Evolutionary conservation across 2,888 invertebrate species (phyloP).

Genomic region (Lasioglossum pauxillum): DNA sequence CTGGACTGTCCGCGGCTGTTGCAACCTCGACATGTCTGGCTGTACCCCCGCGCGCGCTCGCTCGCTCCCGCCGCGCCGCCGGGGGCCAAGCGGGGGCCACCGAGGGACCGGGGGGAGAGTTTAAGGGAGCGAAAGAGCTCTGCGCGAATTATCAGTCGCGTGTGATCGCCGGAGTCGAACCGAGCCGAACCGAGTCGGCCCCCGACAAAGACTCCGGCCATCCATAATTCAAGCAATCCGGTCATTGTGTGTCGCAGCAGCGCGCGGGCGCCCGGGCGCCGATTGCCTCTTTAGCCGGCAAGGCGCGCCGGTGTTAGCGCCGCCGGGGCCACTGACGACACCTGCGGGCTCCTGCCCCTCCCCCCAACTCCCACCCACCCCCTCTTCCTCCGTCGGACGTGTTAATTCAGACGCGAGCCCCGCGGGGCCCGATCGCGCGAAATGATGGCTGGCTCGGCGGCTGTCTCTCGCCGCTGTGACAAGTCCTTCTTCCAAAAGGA

Average conservation of each 20-base stretch:
- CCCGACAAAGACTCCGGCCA: conserved; percentile 79
- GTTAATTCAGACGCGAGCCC: conserved; percentile 62
- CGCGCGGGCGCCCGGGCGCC: conserved; percentile 73
- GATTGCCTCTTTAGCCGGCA: conserved; percentile 75
- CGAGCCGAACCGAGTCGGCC: conserved; percentile 68
- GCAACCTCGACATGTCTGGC: background rate
- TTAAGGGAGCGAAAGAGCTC: conserved; percentile 23
- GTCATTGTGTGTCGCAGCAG: conserved; percentile 73
- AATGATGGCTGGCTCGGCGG: background rate
- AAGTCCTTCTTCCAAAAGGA: background rate
- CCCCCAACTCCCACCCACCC: background rate
- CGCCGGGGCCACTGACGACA: conserved; percentile 51
- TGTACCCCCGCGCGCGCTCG: conserved; percentile 15
- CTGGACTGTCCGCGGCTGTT: conserved; percentile 19
- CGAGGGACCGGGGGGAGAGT: background rate
- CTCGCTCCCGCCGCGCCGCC: conserved; percentile 7
- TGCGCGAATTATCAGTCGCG: conserved; percentile 79
- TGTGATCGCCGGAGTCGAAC: conserved; percentile 75
- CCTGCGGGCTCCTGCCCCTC: conserved; percentile 39
- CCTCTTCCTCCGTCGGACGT: conserved; percentile 56
- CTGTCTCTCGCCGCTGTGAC: background rate
- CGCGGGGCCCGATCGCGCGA: conserved; percentile 25
- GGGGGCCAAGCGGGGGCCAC: background rate
- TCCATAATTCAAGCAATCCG: conserved; percentile 83
- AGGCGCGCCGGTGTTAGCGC: conserved; percentile 28